Evolutionary conservation across 2,888 invertebrate genomes (phyloP).

Genomic region (Carabus problematicus): DNA sequence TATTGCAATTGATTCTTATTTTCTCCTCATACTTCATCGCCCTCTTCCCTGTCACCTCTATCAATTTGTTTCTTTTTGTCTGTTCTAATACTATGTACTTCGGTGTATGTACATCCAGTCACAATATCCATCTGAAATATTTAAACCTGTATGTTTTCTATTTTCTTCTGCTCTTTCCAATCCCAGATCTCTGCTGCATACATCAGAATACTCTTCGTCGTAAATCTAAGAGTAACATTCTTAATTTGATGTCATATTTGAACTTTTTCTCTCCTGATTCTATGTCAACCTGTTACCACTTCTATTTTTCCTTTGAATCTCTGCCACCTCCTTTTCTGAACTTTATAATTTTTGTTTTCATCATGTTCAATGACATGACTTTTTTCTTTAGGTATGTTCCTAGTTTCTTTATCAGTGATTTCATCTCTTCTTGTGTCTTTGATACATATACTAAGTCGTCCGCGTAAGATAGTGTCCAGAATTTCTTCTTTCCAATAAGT

Average conservation of each 20-base stretch:
- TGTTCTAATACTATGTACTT: too few relatives aligned
- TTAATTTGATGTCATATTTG: not conserved
- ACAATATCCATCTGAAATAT: too few relatives aligned
- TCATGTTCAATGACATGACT: conserved; percentile 38
- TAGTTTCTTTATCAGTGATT: conserved; percentile 21
- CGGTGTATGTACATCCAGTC: not conserved
- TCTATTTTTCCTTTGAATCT: conserved; percentile 21
- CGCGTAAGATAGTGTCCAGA: conserved; percentile 42
- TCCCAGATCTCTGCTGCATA: conserved; percentile 26
- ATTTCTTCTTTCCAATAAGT: conserved; percentile 41
- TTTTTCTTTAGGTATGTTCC: conserved; percentile 39
- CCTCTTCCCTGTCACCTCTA: too few relatives aligned
- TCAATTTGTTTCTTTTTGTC: too few relatives aligned
- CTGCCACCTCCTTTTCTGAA: conserved; percentile 39
- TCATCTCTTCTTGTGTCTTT: conserved; percentile 29
- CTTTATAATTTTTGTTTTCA: conserved; percentile 42
- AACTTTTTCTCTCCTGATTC: conserved; percentile 20
- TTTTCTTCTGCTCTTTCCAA: not conserved
- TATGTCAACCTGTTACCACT: conserved; percentile 40
- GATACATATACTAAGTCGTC: conserved; percentile 44
- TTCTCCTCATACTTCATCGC: too few relatives aligned
- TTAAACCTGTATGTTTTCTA: not conserved
- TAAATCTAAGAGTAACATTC: not conserved
- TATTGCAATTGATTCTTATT: too few relatives aligned
- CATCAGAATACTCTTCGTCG: not conserved